These are phyloP conservation scores for Aelia acuminata DNA, from an alignment of 2,888 invertebrate species.

Conservation along the genomic window DNA sequence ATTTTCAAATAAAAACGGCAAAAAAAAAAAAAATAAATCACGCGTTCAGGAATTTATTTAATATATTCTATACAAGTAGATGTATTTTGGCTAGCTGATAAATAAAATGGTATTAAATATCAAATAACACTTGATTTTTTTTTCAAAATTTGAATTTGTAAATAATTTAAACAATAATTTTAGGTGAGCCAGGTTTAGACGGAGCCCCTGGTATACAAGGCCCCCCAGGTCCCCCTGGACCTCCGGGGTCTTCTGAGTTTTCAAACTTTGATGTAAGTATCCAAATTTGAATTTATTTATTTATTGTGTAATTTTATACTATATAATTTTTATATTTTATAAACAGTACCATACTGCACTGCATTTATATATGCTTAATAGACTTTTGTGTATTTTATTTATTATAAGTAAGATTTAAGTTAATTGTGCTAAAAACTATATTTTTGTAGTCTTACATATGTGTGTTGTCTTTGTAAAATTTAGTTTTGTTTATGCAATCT, in stretches of 20 bases:
- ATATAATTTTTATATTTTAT: conserved; percentile 16
- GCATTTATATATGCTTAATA: conserved; percentile 18
- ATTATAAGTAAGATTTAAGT: background rate
- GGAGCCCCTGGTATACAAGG: conserved; percentile 66
- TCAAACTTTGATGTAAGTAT: conserved; percentile 66
- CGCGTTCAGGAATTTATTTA: too few relatives aligned
- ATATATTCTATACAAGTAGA: too few relatives aligned
- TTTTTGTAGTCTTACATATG: background rate
- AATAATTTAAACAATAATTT: conserved; percentile 29
- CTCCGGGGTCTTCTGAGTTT: conserved; percentile 66
- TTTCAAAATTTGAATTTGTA: background rate
- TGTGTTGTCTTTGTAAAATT: background rate
- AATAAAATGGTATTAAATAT: background rate
- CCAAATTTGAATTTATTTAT: background rate
- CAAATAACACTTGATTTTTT: too few relatives aligned
- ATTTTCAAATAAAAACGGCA: too few relatives aligned
- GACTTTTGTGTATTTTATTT: background rate
- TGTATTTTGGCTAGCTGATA: background rate
- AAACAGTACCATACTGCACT: background rate
- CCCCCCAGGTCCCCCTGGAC: conserved; percentile 67
- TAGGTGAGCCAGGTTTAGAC: conserved; percentile 67
- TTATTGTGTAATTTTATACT: background rate
- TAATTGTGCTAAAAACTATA: background rate
- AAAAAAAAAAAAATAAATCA: too few relatives aligned
- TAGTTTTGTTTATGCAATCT: background rate